phyloP scores from a whole-genome alignment of 1,140 invertebrate genomes.

The Gonatopus flavifemur region DNA sequence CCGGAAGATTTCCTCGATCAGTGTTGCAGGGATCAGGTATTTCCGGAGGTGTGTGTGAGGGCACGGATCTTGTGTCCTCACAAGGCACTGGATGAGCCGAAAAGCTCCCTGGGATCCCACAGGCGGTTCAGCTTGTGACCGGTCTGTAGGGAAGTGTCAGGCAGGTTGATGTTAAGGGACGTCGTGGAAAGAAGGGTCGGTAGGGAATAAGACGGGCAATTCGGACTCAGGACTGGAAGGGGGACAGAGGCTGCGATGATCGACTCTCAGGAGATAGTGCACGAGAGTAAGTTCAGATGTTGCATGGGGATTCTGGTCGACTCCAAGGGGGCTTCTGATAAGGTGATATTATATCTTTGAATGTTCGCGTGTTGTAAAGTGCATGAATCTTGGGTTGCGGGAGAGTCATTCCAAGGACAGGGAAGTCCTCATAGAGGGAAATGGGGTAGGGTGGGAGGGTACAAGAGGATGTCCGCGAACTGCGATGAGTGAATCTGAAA shows the following conservation, averaged over 20 bases:
- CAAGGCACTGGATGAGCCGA: constrained; percentile 14
- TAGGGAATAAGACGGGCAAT: not conserved
- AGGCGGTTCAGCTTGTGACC: constrained; percentile 21
- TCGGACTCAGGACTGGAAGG: not conserved
- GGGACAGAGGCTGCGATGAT: constrained; percentile 5
- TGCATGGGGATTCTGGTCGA: constrained; percentile 19
- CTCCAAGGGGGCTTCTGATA: constrained; percentile 39
- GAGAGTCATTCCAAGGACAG: not conserved
- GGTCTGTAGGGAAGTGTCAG: constrained; percentile 24
- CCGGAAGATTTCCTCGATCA: constrained; percentile 1
- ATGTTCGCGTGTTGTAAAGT: no score
- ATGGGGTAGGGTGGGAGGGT: constrained; percentile 9
- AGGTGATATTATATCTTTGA: no score
- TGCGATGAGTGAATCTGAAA: constrained; percentile 47
- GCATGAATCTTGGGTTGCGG: not conserved
- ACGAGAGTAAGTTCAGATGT: not conserved
- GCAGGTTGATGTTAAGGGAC: constrained; percentile 16
- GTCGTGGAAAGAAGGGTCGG: not conserved
- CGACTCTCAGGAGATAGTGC: not conserved
- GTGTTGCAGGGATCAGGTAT: constrained; percentile 1
- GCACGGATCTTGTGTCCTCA: constrained; percentile 8
- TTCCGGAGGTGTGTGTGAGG: constrained; percentile 18
- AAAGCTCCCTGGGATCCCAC: constrained; percentile 14
- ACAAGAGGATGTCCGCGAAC: constrained; percentile 50
- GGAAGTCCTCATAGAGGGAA: not conserved